Conservation (phyloP, 2,888 invertebrate genomes). For the Nymphalis polychloros region DNA sequence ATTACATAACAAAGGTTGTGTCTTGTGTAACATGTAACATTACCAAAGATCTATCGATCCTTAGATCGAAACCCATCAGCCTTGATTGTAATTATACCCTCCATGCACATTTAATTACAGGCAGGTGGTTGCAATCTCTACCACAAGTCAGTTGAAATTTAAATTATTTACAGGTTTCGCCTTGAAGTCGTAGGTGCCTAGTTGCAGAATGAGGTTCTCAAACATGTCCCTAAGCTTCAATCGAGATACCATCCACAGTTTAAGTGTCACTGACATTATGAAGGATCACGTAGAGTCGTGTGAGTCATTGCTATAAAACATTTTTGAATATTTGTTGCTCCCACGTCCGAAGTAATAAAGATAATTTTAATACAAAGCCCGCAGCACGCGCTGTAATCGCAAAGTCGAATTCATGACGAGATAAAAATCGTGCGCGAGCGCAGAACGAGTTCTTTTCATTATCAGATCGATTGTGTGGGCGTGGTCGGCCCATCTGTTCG, state of each 20-base stretch:
- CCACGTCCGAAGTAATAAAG: slow-evolving; percentile 72
- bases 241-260: slow-evolving; percentile 37
- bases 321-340: slow-evolving; percentile 54
- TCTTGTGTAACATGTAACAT: neutral
- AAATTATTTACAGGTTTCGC: slow-evolving; percentile 5
- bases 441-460: slow-evolving; percentile 63
- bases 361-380: slow-evolving; percentile 72
- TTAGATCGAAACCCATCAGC: neutral
- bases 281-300: slow-evolving; percentile 51
- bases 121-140: neutral
- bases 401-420: slow-evolving; percentile 49
- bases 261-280: slow-evolving; percentile 39
- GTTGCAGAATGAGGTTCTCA: neutral
- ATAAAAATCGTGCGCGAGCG: slow-evolving; percentile 54
- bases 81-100: neutral
- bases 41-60: neutral
- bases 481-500: slow-evolving; percentile 55
- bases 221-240: slow-evolving; percentile 12
- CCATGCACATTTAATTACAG: neutral
- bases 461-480: slow-evolving; percentile 76
- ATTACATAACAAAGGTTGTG: too few relatives aligned
- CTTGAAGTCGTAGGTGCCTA: neutral
- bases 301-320: slow-evolving; percentile 62
- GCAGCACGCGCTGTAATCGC: slow-evolving; percentile 58
- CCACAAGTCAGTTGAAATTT: neutral